phyloP scores from a whole-genome alignment of 2,113 vertebrate species.

The Seriola quinqueradiata region DNA sequence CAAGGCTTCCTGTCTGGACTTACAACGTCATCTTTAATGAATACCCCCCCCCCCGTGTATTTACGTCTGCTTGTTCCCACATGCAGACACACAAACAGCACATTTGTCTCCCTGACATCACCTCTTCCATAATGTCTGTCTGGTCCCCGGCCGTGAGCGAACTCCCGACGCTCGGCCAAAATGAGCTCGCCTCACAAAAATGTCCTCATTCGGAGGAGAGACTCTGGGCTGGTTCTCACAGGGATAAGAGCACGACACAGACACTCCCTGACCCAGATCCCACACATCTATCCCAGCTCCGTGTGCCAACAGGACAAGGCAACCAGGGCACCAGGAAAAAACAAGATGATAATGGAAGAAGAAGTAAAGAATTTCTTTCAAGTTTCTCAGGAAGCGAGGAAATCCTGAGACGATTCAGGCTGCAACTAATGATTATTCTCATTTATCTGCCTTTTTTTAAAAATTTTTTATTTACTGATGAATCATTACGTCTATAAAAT shows the following conservation, averaged over 20 bases:
- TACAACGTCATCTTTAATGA: background rate
- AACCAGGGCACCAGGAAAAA: background rate
- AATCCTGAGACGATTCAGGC: background rate
- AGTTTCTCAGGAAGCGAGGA: background rate
- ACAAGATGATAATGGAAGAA: background rate
- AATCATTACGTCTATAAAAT: no score
- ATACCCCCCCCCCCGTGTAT: background rate
- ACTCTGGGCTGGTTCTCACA: conserved; percentile 41
- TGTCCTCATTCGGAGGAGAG: conserved; percentile 19
- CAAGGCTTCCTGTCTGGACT: conserved; percentile 7
- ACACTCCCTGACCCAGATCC: conserved; percentile 55
- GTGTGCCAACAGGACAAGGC: background rate
- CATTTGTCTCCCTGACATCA: conserved; percentile 11
- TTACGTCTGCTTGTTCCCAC: no score
- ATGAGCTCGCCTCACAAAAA: conserved; percentile 52
- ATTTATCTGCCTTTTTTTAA: no score
- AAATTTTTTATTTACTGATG: no score
- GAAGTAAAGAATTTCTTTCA: no score
- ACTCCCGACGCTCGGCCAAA: background rate
- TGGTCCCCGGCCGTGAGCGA: background rate
- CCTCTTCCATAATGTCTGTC: conserved; percentile 34
- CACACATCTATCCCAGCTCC: conserved; percentile 13
- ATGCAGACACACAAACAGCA: conserved; percentile 12
- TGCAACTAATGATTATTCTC: no score
- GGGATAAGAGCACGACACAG: conserved; percentile 1